Base-by-base conservation (phyloP, 2,113 vertebrate species). In the Antidorcas marsupialis region DNA sequence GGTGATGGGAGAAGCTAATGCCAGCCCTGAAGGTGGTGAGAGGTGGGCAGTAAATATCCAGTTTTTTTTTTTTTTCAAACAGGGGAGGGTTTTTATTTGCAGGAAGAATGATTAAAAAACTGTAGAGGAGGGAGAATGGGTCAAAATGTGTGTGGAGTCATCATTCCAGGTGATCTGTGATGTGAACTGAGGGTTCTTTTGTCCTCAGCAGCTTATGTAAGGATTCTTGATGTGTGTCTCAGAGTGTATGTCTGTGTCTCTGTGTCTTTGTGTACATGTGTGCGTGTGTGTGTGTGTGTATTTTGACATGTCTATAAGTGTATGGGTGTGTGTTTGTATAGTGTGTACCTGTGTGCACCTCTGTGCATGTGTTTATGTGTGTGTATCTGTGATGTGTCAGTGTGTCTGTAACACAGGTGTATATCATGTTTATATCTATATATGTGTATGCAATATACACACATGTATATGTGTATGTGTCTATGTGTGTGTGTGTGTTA, bases 1-100 rank as follows among this genome's bases (percentile, higher is more conserved):
- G 87, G 92, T 59, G 94, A 97, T 4, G 39, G 28, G 57, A 91
- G 74, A 92, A 95, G 89, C 92, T 50, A 28, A 25, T n/a, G 95
- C 36, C 50, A 47, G 53, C 39, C 3, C 62, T 3, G 36, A 45
- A 30, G 89, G 71, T 45, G 52, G 13, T 83, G 30, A 87, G 92
- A 84, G 39, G 43, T 36, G 67, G 94, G 59, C 25, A 30, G 39
- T 43, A 59, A 92, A 43, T 33, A 36, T 17, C 1, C 30, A 27
- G 7, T 59, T 39, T 84, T 28, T 43, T 25, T 33, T 39, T 52
- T 81, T 57, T 43, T 25, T 45, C 2, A 30, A 43, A 43, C 27
- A n/a, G n/a, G 62, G 19, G 57, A 53, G n/a, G 12, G 52, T 14
- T 84, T 62, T 39, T 50, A 10, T 59, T 10, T 59, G 55, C n/a